Percentiles rank a stretch among this genome's conserved stretches.
phyloP scores from a whole-genome alignment of 64 coral and sea anemone species.

The Pocillopora verrucosa region DNA sequence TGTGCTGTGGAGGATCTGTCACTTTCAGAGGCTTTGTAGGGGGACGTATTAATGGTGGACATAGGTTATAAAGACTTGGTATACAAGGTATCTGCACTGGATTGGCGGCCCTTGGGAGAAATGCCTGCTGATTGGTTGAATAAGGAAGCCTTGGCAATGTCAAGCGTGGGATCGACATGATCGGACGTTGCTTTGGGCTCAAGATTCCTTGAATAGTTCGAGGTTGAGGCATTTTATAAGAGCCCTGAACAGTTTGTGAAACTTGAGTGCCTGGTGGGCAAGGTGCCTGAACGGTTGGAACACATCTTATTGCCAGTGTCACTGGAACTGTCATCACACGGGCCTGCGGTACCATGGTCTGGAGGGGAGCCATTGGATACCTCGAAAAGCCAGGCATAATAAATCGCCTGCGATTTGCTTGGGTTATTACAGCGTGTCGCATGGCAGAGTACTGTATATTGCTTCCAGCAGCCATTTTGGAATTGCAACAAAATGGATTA shows the following conservation, averaged over 20 bases:
- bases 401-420: not conserved
- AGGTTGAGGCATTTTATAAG: conserved; percentile 10
- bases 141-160: not conserved
- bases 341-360: not conserved
- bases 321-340: conserved; percentile 1
- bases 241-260: not conserved
- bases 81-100: conserved; percentile 33
- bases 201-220: not conserved
- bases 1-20: conserved; percentile 4
- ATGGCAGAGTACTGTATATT: conserved; percentile 26
- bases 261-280: conserved; percentile 32
- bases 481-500: conserved; percentile 80
- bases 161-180: not conserved
- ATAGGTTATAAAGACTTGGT: conserved; percentile 33
- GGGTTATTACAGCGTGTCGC: conserved; percentile 21
- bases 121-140: not conserved
- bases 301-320: not conserved
- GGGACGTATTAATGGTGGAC: not conserved
- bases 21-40: not conserved
- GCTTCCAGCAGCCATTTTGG: conserved; percentile 39
- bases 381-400: not conserved
- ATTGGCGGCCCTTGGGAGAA: not conserved
- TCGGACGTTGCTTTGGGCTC: not conserved
- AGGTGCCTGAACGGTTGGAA: not conserved
- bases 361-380: not conserved